These are phyloP conservation scores for Porites evermanni DNA, from an alignment of 92 coral and sea anemone genomes.

Conservation along the genomic window DNA sequence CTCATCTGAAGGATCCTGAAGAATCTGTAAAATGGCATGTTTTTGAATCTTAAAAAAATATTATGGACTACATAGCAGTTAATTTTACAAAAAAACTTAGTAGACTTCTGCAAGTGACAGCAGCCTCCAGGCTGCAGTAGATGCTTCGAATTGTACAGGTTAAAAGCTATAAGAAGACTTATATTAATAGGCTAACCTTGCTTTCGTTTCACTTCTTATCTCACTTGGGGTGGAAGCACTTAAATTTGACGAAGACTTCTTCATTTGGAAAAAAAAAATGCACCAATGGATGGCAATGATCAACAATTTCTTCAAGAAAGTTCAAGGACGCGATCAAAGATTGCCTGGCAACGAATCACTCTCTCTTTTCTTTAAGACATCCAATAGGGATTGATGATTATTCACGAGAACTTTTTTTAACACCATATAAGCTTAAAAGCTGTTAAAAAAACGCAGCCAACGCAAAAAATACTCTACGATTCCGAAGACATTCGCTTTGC, in stretches of 20 bases:
- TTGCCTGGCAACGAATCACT: conserved; percentile 16
- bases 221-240: conserved; percentile 77
- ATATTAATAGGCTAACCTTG: conserved; percentile 52
- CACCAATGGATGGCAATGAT: not conserved
- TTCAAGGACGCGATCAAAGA: not conserved
- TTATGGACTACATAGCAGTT: no score
- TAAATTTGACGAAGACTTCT: conserved; percentile 52
- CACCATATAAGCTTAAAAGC: not conserved
- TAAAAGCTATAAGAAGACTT: not conserved
- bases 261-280: conserved; percentile 32
- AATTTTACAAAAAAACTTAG: no score
- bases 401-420: not conserved
- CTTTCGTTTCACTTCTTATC: conserved; percentile 78
- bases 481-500: not conserved
- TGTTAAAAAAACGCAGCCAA: not conserved
- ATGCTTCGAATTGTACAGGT: not conserved
- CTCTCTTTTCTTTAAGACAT: not conserved
- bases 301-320: no score
- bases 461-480: not conserved
- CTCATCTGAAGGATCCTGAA: no score
- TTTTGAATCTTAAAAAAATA: no score
- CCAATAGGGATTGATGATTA: not conserved
- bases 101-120: no score
- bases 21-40: no score
- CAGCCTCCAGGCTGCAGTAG: no score